Conservation (phyloP, 2,888 invertebrate species). For the Galerucella calmariensis region DNA sequence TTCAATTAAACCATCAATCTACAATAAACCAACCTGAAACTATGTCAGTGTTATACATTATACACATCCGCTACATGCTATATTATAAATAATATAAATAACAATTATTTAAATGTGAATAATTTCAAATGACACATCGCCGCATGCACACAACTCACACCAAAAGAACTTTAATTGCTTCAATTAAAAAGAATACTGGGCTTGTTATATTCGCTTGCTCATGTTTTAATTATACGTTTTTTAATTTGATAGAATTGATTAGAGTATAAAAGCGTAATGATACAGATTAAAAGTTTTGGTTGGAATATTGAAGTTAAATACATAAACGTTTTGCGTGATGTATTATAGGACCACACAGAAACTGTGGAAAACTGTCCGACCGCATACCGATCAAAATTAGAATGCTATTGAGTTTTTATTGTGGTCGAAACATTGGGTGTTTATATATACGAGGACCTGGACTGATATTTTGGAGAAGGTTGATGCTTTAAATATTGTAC, state of each 20-base stretch:
- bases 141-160: conserved; percentile 29
- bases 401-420: conserved; percentile 1
- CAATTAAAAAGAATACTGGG: conserved; percentile 33
- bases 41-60: conserved; percentile 40
- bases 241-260: neutral
- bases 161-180: conserved; percentile 36
- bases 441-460: neutral
- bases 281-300: conserved; percentile 7
- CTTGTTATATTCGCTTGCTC: conserved; percentile 16
- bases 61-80: conserved; percentile 37
- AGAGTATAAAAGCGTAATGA: neutral
- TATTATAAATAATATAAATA: conserved; percentile 12
- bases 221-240: conserved; percentile 20
- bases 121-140: conserved; percentile 35
- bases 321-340: neutral
- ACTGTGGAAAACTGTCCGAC: neutral
- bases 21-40: conserved; percentile 13
- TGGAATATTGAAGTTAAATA: neutral
- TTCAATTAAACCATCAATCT: neutral
- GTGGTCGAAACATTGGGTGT: neutral
- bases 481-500: too few species aligned
- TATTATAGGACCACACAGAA: neutral
- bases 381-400: neutral
- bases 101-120: conserved; percentile 25
- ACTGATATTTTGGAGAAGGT: neutral